Evolutionary conservation across 2,113 vertebrate species (phyloP).

Genomic region (Strigops habroptila): DNA sequence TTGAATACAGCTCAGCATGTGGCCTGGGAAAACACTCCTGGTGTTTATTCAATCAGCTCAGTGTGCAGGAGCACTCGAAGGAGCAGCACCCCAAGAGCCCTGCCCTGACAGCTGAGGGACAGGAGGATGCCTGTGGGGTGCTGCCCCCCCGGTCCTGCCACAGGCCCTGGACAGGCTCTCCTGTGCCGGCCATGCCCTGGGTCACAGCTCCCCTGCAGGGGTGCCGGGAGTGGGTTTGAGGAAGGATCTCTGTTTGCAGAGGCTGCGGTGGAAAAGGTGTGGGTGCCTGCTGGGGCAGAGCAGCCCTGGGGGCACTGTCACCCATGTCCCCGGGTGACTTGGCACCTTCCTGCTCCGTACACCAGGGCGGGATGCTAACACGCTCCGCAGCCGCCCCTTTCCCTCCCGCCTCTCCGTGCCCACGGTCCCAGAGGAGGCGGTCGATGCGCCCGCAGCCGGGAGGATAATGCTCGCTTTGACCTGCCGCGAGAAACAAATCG

Average conservation of each 20-base stretch:
- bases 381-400: neutral
- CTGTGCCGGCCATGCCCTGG: neutral
- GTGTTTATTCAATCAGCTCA: conserved; percentile 22
- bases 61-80: accelerated
- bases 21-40: conserved; percentile 51
- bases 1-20: conserved; percentile 58
- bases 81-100: neutral
- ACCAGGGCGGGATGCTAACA: accelerated
- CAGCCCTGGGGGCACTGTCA: neutral
- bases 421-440: neutral
- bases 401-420: accelerated
- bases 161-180: neutral
- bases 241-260: neutral
- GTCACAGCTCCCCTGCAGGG: neutral
- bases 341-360: neutral
- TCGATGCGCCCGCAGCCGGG: accelerated
- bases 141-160: neutral
- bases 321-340: accelerated
- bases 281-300: neutral
- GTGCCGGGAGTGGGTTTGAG: neutral
- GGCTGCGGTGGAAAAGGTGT: neutral
- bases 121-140: neutral
- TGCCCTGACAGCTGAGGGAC: neutral
- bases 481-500: neutral
- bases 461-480: neutral